Percentiles rank a stretch among this genome's conserved stretches.
Conservation (phyloP, 2,888 invertebrate species). For the Archips crataeganus region DNA sequence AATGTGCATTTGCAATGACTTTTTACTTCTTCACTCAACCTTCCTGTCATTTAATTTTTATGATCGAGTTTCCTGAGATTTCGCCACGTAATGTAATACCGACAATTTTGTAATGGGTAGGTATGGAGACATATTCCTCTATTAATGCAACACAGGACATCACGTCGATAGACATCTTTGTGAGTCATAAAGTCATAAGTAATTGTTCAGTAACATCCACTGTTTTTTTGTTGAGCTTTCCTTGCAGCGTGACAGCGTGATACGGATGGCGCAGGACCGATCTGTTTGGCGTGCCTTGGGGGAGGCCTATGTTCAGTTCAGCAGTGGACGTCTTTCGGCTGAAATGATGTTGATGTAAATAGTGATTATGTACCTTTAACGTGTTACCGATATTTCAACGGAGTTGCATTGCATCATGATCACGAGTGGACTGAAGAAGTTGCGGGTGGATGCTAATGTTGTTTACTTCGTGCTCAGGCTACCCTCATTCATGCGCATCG, state of each 20-base stretch:
- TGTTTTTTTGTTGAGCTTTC: neutral
- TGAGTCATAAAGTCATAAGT: neutral
- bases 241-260: neutral
- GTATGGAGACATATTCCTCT: neutral
- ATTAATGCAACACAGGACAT: neutral
- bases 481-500: too few species aligned
- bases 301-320: too few species aligned
- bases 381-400: too few species aligned
- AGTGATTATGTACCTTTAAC: too few species aligned
- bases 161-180: neutral
- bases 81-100: neutral
- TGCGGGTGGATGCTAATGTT: too few species aligned
- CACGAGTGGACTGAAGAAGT: too few species aligned
- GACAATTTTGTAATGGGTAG: neutral
- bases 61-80: neutral
- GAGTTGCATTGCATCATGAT: too few species aligned
- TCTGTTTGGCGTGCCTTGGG: too few species aligned
- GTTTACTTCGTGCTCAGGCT: too few species aligned
- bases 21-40: neutral
- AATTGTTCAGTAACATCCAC: neutral
- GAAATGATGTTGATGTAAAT: too few species aligned
- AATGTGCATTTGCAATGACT: conserved; percentile 56
- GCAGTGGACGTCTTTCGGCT: too few species aligned
- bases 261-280: too few species aligned
- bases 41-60: neutral